A percentile compares a stretch with the other conserved stretches of the same genome.
Evolutionary conservation across 2,113 vertebrate genomes (phyloP).

Genomic region (Nettapus auritus): DNA sequence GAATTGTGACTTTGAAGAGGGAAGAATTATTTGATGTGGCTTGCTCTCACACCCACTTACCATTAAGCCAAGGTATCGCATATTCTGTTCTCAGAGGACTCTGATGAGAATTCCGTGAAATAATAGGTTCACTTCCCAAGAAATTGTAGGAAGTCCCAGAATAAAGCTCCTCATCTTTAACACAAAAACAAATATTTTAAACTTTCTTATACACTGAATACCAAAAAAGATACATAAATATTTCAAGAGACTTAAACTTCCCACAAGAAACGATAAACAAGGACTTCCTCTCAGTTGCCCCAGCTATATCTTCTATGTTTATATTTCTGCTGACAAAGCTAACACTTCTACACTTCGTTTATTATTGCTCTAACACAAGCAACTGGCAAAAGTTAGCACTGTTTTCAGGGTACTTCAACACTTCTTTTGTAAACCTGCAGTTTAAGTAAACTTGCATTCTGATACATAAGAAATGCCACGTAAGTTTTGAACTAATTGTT

Average conservation of each 20-base stretch:
- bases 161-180: conserved; percentile 93
- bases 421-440: background rate
- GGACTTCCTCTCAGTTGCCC: background rate
- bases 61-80: conserved; percentile 95
- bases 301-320: background rate
- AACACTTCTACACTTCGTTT: background rate
- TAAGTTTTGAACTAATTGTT: background rate
- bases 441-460: no score
- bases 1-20: rapidly evolving
- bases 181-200: conserved; percentile 9
- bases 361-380: background rate
- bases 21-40: background rate
- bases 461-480: background rate
- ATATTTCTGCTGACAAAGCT: background rate
- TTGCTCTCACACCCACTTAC: conserved; percentile 74
- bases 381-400: background rate
- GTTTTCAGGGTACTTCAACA: background rate
- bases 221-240: background rate
- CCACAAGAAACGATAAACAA: background rate
- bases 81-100: conserved; percentile 92
- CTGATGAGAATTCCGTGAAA: conserved; percentile 89
- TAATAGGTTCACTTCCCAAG: conserved; percentile 95
- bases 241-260: background rate
- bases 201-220: background rate
- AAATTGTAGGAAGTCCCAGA: conserved; percentile 95